Conservation (phyloP, 2,113 vertebrate genomes). For the Osmerus mordax region DNA sequence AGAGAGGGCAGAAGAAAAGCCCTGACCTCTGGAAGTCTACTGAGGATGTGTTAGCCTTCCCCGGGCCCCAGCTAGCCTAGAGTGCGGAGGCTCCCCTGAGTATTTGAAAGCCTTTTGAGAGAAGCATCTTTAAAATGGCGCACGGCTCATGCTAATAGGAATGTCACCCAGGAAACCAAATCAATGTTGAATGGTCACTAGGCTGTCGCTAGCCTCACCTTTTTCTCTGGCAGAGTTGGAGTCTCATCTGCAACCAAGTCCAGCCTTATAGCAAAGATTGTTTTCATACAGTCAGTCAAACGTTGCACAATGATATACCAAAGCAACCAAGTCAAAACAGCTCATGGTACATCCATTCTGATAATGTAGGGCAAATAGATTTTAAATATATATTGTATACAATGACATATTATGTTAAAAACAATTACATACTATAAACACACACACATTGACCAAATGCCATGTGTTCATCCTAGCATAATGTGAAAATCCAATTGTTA, state of each 20-base stretch:
- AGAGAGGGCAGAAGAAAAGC: slow-evolving; percentile 42
- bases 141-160: slow-evolving; percentile 40
- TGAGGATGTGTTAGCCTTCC: slow-evolving; percentile 40
- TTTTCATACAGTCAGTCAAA: no score
- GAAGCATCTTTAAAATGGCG: slow-evolving; percentile 58
- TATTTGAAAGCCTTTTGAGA: slow-evolving; percentile 50
- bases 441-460: slow-evolving; percentile 32
- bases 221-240: neutral
- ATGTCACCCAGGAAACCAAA: slow-evolving; percentile 61
- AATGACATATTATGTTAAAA: no score
- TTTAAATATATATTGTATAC: no score
- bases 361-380: no score
- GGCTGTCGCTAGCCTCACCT: slow-evolving; percentile 33
- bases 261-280: no score
- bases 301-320: no score
- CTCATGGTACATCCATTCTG: no score
- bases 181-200: slow-evolving; percentile 46
- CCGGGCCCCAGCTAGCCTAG: slow-evolving; percentile 32
- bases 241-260: no score
- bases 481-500: slow-evolving; percentile 49
- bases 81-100: slow-evolving; percentile 54
- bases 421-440: neutral
- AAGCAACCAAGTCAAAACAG: no score
- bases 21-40: slow-evolving; percentile 61
- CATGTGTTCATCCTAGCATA: slow-evolving; percentile 47